Percentiles rank a stretch among this genome's conserved stretches.
Conservation (phyloP, 2,888 invertebrate genomes). For the Dryobotodes eremita region DNA sequence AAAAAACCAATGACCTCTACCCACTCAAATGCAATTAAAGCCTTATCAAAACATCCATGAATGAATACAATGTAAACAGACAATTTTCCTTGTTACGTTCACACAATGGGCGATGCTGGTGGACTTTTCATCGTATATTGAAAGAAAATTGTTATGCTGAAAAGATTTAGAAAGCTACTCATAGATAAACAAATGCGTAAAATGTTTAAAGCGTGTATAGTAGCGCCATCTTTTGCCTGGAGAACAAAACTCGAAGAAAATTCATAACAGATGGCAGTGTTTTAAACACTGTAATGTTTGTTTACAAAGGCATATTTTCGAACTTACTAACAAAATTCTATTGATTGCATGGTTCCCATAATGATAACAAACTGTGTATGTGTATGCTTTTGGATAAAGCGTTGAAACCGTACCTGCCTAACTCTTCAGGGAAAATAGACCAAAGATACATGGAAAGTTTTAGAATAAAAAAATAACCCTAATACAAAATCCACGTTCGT, state of each 20-base stretch:
- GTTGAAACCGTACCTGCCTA: too few relatives aligned
- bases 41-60: slow-evolving; percentile 62
- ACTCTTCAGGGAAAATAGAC: not conserved
- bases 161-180: not conserved
- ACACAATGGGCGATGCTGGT: slow-evolving; percentile 39
- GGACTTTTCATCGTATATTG: slow-evolving; percentile 4
- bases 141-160: slow-evolving; percentile 1
- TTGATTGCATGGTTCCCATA: slow-evolving; percentile 19
- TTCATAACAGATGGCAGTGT: slow-evolving; percentile 41
- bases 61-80: slow-evolving; percentile 61
- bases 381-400: not conserved
- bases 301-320: slow-evolving; percentile 37
- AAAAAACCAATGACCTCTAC: slow-evolving; percentile 47
- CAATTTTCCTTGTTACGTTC: slow-evolving; percentile 50
- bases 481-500: slow-evolving; percentile 15
- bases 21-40: slow-evolving; percentile 49
- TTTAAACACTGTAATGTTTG: slow-evolving; percentile 28
- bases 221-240: slow-evolving; percentile 41
- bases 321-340: not conserved
- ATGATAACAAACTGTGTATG: not conserved
- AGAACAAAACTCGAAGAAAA: not conserved
- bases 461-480: not conserved
- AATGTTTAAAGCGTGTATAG: not conserved
- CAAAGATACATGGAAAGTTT: not conserved
- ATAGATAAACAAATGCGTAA: slow-evolving; percentile 14